Evolutionary conservation across 2,888 invertebrate genomes (phyloP).

Genomic region (Ectemnius lituratus): DNA sequence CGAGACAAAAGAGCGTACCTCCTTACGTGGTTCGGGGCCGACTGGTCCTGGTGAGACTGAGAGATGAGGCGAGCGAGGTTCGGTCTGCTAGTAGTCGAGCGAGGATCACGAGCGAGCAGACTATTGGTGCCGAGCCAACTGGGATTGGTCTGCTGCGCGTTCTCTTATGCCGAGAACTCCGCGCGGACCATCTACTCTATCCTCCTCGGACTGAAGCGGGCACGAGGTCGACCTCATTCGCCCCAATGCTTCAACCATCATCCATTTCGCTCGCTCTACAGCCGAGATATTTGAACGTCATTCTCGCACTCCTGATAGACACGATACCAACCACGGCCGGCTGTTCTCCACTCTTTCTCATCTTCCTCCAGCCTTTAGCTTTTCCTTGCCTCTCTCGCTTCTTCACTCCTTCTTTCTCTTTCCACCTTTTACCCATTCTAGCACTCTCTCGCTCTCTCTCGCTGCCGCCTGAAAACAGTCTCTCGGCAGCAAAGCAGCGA

Average conservation of each 20-base stretch:
- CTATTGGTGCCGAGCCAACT: constrained; percentile 49
- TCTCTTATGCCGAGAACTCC: constrained; percentile 45
- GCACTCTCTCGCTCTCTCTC: constrained; percentile 53
- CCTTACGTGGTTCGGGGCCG: constrained; percentile 67
- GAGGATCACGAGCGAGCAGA: constrained; percentile 33
- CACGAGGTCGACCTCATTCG: constrained; percentile 25
- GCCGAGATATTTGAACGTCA: constrained; percentile 38
- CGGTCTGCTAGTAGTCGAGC: constrained; percentile 34
- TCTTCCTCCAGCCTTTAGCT: constrained; percentile 28
- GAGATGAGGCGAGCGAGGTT: constrained; percentile 41
- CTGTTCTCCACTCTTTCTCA: constrained; percentile 55
- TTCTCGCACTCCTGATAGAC: constrained; percentile 38
- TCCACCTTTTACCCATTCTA: constrained; percentile 40
- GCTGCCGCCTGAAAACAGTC: constrained; percentile 73
- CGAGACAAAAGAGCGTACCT: constrained; percentile 72
- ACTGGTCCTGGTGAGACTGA: constrained; percentile 55
- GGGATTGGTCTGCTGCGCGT: constrained; percentile 52
- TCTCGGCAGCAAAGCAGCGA: constrained; percentile 75
- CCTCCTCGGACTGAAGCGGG: constrained; percentile 16
- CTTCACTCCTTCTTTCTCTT: constrained; percentile 40
- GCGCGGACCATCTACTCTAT: constrained; percentile 57
- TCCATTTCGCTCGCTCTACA: constrained; percentile 19
- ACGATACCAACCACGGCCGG: constrained; percentile 52
- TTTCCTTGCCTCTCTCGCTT: constrained; percentile 41
- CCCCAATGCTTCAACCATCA: constrained; percentile 12